phyloP scores from a whole-genome alignment of 2,888 invertebrate genomes.

The Sminthurides aquaticus region DNA sequence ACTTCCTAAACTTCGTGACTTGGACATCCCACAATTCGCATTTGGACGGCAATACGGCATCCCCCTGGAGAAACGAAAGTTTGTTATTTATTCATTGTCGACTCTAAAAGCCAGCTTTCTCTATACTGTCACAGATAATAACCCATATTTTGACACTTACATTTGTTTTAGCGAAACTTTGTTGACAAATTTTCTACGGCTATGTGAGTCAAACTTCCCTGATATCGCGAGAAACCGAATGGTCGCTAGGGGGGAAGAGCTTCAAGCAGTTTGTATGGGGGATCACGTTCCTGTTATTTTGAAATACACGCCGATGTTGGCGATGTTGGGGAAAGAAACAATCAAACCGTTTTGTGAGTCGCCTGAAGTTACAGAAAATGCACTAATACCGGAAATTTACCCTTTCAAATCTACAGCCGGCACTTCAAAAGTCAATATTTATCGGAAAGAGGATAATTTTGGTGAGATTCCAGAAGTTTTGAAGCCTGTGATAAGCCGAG shows the following conservation, averaged over 20 bases:
- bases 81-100: too few species aligned
- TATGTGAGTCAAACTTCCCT: conserved; percentile 31
- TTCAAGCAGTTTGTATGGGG: conserved; percentile 26
- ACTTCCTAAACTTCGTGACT: conserved; percentile 64
- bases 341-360: conserved; percentile 52
- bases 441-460: conserved; percentile 57
- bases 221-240: conserved; percentile 19
- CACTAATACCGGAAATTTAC: conserved; percentile 61
- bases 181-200: conserved; percentile 31
- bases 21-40: conserved; percentile 61
- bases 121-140: too few species aligned
- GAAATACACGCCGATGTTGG: conserved; percentile 57
- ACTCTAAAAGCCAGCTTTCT: too few species aligned
- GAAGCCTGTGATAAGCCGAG: too few species aligned
- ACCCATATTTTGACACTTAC: conserved; percentile 13
- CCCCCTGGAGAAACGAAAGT: conserved; percentile 62
- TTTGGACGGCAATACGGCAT: conserved; percentile 70
- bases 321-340: conserved; percentile 59
- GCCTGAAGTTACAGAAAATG: conserved; percentile 51
- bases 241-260: conserved; percentile 26
- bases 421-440: conserved; percentile 58
- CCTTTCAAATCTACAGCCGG: conserved; percentile 69
- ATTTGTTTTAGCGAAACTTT: conserved; percentile 32
- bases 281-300: conserved; percentile 51
- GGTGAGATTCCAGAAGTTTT: conserved; percentile 56